phyloP scores from a whole-genome alignment of 2,797 vertebrate species.

The Macrochelys suwanniensis region DNA sequence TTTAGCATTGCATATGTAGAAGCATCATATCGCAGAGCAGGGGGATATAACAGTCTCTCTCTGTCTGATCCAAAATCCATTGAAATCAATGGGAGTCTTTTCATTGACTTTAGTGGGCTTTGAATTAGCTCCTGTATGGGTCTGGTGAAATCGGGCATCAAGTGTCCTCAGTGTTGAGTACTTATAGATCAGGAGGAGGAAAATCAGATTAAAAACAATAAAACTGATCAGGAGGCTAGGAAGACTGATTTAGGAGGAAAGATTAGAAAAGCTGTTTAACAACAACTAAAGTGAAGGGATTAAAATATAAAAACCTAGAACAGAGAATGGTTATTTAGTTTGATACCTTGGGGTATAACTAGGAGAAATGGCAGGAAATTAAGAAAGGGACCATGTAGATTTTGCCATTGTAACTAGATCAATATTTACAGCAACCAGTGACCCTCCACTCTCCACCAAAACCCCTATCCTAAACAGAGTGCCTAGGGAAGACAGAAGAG shows the following conservation, averaged over 20 bases:
- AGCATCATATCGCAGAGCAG: background rate
- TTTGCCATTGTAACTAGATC: background rate
- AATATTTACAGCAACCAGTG: background rate
- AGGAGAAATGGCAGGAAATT: background rate
- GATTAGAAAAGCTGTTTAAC: background rate
- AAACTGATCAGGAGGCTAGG: background rate
- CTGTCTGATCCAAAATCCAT: slow-evolving; percentile 4
- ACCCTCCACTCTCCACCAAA: background rate
- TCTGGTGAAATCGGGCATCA: background rate
- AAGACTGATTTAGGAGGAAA: background rate
- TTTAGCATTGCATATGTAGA: background rate
- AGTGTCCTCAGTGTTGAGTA: background rate
- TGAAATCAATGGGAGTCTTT: background rate
- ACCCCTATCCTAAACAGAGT: background rate
- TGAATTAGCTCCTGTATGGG: background rate
- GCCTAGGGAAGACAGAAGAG: background rate
- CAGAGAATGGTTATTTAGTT: background rate
- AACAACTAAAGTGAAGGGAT: background rate
- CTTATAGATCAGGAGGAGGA: background rate
- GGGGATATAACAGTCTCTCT: background rate
- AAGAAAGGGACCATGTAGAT: background rate
- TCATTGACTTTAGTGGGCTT: rapidly evolving
- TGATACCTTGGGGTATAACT: background rate
- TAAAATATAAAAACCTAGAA: background rate
- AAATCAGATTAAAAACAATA: background rate